Base-by-base conservation (phyloP, 2,888 invertebrate genomes). In the Synanthedon vespiformis region DNA sequence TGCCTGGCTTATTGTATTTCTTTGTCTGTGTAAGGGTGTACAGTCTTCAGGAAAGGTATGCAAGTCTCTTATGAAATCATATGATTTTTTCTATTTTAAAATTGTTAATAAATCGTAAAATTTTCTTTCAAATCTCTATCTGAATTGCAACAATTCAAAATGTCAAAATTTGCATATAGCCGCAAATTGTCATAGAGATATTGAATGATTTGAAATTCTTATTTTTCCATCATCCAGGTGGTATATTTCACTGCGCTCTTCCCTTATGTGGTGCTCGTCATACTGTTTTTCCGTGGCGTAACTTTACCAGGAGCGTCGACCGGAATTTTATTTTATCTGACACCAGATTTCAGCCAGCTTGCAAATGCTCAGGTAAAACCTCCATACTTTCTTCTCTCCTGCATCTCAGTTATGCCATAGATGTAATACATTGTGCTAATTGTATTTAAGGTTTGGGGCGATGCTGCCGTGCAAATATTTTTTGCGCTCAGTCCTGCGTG, bases 391-490 rank as follows among this genome's bases (percentile, higher is more conserved):
- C 10, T 34, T 34, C 34, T 34, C 10, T 34, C 2, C 34, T 10
- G 3, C 6, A 34, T 34, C 34, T 34, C 34, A 34, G 10, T 34
- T 34, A 34, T 34, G 34, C 10, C 40, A 13, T 3, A 11, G 22
- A 49, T 18, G 10, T 14, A 10, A 16, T 14, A 34, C 10, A 10
- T 34, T 2, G 10, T 10, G 8, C 34, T 6, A 34, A 34, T 34
- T 34, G 34, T 34, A 8, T 34, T 34, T 10, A 56, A 92, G 92
- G 93, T 93, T 12, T 94, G 93, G 94, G 93, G 93, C 49, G 94
- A 94, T 70, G 94, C 94, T 0, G 94, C 94, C 1, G 93, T 94
- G 18, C 95, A 95, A 78, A 95, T 95, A 67, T 95, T 96, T 79
- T 96, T 95, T 74, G 94, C 95, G 0, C 79, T 95, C 22, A 94